Percentiles rank a stretch among this genome's conserved stretches.
phyloP scores from a whole-genome alignment of 1,140 invertebrate genomes.

The Steinernema khuongi region DNA sequence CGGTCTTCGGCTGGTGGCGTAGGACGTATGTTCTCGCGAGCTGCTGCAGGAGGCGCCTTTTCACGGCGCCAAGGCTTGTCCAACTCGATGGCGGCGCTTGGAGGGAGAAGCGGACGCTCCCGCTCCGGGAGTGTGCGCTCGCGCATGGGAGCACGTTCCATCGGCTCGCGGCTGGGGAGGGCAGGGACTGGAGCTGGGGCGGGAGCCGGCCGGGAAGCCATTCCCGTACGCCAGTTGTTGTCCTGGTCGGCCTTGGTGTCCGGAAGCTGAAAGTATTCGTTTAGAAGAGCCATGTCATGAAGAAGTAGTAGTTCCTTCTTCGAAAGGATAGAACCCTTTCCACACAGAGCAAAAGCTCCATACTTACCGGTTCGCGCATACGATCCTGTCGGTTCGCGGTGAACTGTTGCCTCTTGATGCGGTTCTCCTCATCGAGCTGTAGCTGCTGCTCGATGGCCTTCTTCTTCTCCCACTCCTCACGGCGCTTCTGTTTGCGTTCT shows the following conservation, averaged over 20 bases:
- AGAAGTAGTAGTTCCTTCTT: too few relatives aligned
- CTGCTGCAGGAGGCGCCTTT: too few relatives aligned
- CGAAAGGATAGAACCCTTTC: too few relatives aligned
- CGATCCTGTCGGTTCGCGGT: not conserved
- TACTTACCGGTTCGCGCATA: not conserved
- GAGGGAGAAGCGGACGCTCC: too few relatives aligned
- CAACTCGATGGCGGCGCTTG: too few relatives aligned
- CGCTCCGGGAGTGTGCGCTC: too few relatives aligned
- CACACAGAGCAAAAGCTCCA: not conserved
- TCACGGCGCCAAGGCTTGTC: too few relatives aligned
- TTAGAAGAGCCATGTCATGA: too few relatives aligned
- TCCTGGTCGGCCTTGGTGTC: slow-evolving; percentile 6
- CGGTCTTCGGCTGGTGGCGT: too few relatives aligned
- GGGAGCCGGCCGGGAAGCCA: not conserved
- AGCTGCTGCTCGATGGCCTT: slow-evolving; percentile 40
- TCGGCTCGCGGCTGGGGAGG: not conserved
- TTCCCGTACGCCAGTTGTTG: not conserved
- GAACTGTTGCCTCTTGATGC: slow-evolving; percentile 17
- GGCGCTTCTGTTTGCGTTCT: slow-evolving; percentile 35
- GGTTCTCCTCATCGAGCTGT: slow-evolving; percentile 44
- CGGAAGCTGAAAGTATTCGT: not conserved
- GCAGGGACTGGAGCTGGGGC: not conserved
- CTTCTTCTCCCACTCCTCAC: slow-evolving; percentile 31
- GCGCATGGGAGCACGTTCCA: too few relatives aligned
- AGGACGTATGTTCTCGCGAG: too few relatives aligned